Conservation (phyloP, 2,113 vertebrate genomes). For the Puntigrus tetrazona region DNA sequence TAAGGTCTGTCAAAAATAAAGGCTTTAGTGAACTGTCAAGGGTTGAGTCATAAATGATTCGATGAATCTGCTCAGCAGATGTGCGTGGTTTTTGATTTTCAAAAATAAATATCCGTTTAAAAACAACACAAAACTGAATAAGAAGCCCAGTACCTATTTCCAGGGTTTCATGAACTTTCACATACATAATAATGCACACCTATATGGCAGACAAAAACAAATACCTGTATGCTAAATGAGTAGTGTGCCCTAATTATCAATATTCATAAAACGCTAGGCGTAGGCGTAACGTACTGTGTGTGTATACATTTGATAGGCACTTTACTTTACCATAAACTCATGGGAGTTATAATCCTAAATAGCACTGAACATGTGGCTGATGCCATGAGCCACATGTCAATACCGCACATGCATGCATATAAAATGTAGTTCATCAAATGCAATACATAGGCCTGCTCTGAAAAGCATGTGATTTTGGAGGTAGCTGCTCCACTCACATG, state of each 20-base stretch:
- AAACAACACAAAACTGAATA: neutral
- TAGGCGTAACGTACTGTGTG: no score
- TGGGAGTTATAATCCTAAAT: neutral
- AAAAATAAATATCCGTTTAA: neutral
- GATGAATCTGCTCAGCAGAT: neutral
- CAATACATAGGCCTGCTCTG: neutral
- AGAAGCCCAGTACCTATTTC: neutral
- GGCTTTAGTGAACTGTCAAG: neutral
- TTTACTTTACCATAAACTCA: neutral
- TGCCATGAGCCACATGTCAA: neutral
- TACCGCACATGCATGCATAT: neutral
- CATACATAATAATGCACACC: neutral
- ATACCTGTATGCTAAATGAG: neutral
- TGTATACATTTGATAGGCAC: neutral
- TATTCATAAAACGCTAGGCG: neutral
- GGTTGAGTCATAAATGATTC: neutral
- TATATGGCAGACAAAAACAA: neutral
- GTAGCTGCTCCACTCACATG: neutral
- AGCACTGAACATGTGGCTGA: neutral
- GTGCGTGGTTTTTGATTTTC: neutral
- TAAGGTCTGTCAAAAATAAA: neutral
- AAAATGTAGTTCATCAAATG: neutral
- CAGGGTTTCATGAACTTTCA: neutral
- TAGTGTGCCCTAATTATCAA: neutral
- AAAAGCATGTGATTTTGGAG: neutral